Percentiles rank a stretch among this genome's conserved stretches.
phyloP scores from a whole-genome alignment of 1,140 invertebrate genomes.

The Drosophila nannoptera region DNA sequence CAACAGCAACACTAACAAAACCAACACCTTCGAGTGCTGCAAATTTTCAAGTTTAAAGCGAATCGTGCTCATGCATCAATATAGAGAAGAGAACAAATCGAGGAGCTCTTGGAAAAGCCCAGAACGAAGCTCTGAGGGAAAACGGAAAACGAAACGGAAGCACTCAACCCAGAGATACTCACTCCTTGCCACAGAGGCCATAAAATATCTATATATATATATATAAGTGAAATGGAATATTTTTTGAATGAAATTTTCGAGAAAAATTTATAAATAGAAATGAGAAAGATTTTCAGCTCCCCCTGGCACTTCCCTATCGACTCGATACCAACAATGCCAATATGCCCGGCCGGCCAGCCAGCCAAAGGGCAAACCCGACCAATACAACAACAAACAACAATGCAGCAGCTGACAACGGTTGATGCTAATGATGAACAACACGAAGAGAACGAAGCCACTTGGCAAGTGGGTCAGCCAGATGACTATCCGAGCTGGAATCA shows the following conservation, averaged over 20 bases:
- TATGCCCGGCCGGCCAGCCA: too few species aligned
- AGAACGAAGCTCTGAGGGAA: conserved; percentile 26
- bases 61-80: conserved; percentile 50
- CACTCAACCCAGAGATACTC: too few species aligned
- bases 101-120: background rate
- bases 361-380: conserved; percentile 12
- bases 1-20: conserved; percentile 26
- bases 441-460: conserved; percentile 2
- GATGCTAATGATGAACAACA: conserved; percentile 19
- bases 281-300: background rate
- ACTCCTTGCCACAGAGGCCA: too few species aligned
- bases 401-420: background rate
- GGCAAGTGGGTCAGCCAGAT: conserved; percentile 32
- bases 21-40: background rate
- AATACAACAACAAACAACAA: background rate
- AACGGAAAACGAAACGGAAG: background rate
- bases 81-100: conserved; percentile 1
- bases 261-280: background rate
- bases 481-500: conserved; percentile 8
- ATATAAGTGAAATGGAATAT: too few species aligned
- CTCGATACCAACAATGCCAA: too few species aligned
- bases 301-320: too few species aligned
- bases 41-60: conserved; percentile 69
- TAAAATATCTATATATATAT: too few species aligned
- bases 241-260: too few species aligned